Evolutionary conservation across 2,113 vertebrate species (phyloP).

Genomic region (Taxidea taxus): DNA sequence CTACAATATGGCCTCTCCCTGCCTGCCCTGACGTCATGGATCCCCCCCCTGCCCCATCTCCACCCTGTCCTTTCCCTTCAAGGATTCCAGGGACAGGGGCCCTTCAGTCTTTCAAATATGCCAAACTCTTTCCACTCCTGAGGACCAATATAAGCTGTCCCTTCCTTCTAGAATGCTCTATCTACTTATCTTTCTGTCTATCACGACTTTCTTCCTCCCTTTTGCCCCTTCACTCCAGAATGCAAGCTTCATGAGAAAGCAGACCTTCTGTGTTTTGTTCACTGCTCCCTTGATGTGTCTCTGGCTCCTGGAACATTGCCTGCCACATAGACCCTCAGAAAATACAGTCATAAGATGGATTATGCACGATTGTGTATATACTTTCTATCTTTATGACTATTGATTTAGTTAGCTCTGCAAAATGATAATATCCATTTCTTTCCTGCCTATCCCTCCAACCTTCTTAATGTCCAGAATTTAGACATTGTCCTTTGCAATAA

Average conservation of each 20-base stretch:
- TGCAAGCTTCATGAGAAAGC: background rate
- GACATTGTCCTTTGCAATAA: background rate
- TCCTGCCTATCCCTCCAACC: background rate
- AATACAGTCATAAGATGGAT: background rate
- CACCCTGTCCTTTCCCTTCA: too few relatives aligned
- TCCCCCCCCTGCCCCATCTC: accelerated
- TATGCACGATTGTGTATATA: background rate
- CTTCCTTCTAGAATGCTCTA: background rate
- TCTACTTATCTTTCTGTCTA: background rate
- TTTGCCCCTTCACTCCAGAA: background rate
- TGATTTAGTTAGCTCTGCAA: background rate
- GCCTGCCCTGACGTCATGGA: background rate
- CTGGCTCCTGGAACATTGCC: background rate
- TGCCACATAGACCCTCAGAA: background rate
- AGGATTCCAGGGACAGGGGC: background rate
- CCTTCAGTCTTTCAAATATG: background rate
- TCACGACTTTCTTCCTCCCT: background rate
- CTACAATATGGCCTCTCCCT: background rate
- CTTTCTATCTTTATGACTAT: background rate
- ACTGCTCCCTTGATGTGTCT: background rate
- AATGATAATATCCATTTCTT: background rate
- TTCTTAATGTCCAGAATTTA: background rate
- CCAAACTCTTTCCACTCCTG: background rate
- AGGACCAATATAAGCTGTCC: background rate
- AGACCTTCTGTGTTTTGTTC: background rate